Base-by-base conservation (phyloP, 2,113 vertebrate species). In the Dromaius novaehollandiae region DNA sequence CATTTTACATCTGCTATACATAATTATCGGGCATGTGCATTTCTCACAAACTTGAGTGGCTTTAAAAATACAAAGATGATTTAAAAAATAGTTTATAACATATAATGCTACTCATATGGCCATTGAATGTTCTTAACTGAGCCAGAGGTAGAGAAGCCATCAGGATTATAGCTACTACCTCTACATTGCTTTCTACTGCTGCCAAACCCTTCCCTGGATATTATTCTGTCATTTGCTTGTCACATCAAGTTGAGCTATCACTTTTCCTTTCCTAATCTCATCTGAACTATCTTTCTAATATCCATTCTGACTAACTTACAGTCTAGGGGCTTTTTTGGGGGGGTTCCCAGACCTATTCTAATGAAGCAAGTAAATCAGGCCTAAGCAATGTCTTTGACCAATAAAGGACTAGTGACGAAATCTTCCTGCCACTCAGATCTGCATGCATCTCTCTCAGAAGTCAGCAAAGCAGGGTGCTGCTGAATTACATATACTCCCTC, bases 1-100 rank as follows among this genome's bases (percentile, higher is more conserved):
- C 48, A 9, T 80, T 95, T 95, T 91, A 89, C n/a, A 90, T 75
- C 53, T 94, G 13, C 30, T 94, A 12, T 38, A 40, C n/a, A 64
- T 83, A 78, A 86, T 71, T 69, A 65, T 6, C 6, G 1, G 13
- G 19, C 1, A 1, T 32, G 26, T 16, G 7, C n/a, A 36, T 66
- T 92, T 79, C 66, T 46, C 3, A 2, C 18, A 87, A 93, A 76
- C 15, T 50, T 53, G 48, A 79, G 26, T 71, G 68, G 48, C 38
- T 92, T 88, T 40, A 79, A 93, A 95, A 93, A 78, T 10, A 34
- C 6, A 82, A 46, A 86, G 69, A 30, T 7, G 1, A 85, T 53
- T 76, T 60, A 0, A 17, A 70, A 86, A 76, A 14, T 22, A 42
- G 4, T 82, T 90, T 65, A 87, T n/a, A 53, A 65, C 13, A 36